A percentile compares a stretch with the other conserved stretches of the same genome.
Conservation (phyloP, 1,140 invertebrate genomes). For the Nasonia giraulti region DNA sequence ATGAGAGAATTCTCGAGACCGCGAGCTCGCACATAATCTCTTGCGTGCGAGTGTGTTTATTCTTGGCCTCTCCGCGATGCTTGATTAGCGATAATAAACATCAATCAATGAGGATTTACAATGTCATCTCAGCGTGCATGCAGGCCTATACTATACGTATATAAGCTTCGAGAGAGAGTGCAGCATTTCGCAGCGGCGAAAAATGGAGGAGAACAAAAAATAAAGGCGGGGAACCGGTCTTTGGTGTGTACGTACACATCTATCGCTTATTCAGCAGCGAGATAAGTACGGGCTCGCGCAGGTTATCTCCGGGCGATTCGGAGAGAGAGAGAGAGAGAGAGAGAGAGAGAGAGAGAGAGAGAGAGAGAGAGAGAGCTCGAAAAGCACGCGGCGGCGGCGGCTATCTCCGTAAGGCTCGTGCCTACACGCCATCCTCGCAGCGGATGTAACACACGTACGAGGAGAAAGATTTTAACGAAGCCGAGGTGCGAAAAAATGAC, state of each 20-base stretch:
- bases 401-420: slow-evolving; percentile 2
- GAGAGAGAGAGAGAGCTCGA: slow-evolving; percentile 1
- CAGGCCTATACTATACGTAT: no score
- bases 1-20: neutral
- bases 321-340: neutral
- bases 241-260: slow-evolving; percentile 39
- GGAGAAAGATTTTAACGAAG: slow-evolving; percentile 38
- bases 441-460: neutral
- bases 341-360: neutral
- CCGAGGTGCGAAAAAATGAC: slow-evolving; percentile 38
- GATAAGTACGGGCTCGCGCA: slow-evolving; percentile 47
- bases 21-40: neutral
- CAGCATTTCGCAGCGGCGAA: no score
- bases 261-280: slow-evolving; percentile 51
- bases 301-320: slow-evolving; percentile 51
- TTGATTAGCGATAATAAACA: slow-evolving; percentile 4
- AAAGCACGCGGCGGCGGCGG: slow-evolving; percentile 35
- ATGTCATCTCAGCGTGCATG: neutral
- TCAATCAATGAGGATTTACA: slow-evolving; percentile 1
- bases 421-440: neutral
- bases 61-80: neutral
- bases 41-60: slow-evolving; percentile 2
- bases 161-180: neutral
- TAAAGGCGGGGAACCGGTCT: slow-evolving; percentile 47
- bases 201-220: neutral